phyloP scores from a whole-genome alignment of 1,140 invertebrate genomes.

The Aphidius gifuensis region DNA sequence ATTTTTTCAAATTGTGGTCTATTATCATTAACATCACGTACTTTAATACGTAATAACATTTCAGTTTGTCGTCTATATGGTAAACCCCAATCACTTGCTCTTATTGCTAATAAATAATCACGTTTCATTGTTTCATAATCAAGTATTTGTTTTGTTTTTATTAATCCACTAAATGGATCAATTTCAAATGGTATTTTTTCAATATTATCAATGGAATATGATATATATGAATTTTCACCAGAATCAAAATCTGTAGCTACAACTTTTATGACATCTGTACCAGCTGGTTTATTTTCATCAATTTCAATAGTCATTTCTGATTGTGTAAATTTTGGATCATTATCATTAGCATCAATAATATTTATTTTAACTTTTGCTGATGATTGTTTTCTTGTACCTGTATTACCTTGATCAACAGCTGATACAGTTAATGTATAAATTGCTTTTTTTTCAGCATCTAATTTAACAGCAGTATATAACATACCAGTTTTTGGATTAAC shows the following conservation, averaged over 20 bases:
- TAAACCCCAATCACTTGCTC: constrained; percentile 92
- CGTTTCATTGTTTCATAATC: constrained; percentile 90
- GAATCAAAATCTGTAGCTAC: constrained; percentile 84
- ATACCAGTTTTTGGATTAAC: constrained; percentile 87
- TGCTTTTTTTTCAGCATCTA: constrained; percentile 87
- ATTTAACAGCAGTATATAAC: constrained; percentile 75
- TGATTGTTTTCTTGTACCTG: constrained; percentile 77
- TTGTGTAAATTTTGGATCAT: constrained; percentile 82
- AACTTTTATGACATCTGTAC: constrained; percentile 77
- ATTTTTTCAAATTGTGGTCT: constrained; percentile 81
- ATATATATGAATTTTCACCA: constrained; percentile 92
- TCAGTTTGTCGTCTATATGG: constrained; percentile 88
- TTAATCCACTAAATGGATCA: constrained; percentile 88
- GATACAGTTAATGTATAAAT: constrained; percentile 89
- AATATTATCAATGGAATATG: constrained; percentile 88
- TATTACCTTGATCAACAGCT: constrained; percentile 84
- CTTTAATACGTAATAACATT: constrained; percentile 73
- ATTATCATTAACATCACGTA: constrained; percentile 91
- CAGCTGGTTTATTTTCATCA: constrained; percentile 85
- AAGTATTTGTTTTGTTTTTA: constrained; percentile 76
- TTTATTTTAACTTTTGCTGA: constrained; percentile 87
- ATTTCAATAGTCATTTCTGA: constrained; percentile 65
- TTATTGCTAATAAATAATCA: constrained; percentile 75
- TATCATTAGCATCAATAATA: constrained; percentile 88
- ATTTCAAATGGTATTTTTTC: constrained; percentile 91